phyloP scores from a whole-genome alignment of 1,140 invertebrate species.

The Diorhabda sublineata region DNA sequence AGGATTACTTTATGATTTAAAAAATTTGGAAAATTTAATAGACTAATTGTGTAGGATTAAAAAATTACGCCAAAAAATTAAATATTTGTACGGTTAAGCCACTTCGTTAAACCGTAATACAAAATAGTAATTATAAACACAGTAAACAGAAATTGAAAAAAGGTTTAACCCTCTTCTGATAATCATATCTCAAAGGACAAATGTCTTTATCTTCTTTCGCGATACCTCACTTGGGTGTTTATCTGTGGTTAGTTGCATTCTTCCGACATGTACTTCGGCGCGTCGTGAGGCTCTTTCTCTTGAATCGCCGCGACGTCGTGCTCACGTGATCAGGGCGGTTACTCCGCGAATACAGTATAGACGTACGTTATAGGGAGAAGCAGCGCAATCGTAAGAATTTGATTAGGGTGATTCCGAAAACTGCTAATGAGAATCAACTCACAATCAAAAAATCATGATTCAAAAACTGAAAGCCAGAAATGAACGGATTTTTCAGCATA shows the following conservation, averaged over 20 bases:
- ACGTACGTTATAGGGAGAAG: slow-evolving; percentile 14
- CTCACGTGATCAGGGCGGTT: slow-evolving; percentile 31
- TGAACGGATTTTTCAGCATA: too few relatives aligned
- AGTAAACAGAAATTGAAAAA: too few relatives aligned
- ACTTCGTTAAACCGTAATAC: too few relatives aligned
- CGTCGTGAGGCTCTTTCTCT: background rate
- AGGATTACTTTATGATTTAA: too few relatives aligned
- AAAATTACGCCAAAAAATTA: too few relatives aligned
- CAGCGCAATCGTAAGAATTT: slow-evolving; percentile 16
- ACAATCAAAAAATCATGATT: too few relatives aligned
- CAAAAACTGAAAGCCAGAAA: too few relatives aligned
- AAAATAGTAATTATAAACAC: too few relatives aligned
- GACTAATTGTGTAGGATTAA: too few relatives aligned
- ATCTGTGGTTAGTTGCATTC: slow-evolving; percentile 29
- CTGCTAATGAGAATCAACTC: background rate
- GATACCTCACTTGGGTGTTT: slow-evolving; percentile 25
- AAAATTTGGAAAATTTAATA: too few relatives aligned
- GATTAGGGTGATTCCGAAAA: background rate
- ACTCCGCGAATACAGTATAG: slow-evolving; percentile 19
- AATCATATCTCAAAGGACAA: background rate
- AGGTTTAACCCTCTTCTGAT: background rate
- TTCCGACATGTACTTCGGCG: slow-evolving; percentile 25
- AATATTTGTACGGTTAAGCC: too few relatives aligned
- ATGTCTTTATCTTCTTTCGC: slow-evolving; percentile 4
- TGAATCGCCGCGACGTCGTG: background rate